Base-by-base conservation (phyloP, 2,888 invertebrate species). In the Pyrocoelia pectoralis region DNA sequence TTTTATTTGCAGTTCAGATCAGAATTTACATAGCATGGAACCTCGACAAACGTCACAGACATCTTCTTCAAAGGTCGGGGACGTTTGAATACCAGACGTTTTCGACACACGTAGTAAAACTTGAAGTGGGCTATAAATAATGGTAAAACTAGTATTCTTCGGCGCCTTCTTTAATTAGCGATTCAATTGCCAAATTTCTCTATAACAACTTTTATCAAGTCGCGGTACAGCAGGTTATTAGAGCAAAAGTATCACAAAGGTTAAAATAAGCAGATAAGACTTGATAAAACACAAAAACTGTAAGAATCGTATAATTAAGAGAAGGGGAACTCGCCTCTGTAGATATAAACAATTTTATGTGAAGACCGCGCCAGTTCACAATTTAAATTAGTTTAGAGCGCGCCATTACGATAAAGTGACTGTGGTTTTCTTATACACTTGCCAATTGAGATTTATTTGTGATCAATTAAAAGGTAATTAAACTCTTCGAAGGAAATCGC, bases 281-380 rank as follows among this genome's bases (percentile, higher is more conserved):
- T 40, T 13, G 18, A 57, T 57, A 57, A 24, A 24, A 17, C 13
- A 56, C 53, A 50, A 54, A 60, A 60, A 46, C 13, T 17, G 24
- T 24, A 19, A 41, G 41, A 29, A 58, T 48, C 24, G 55, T 55
- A 58, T 59, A 52, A 59, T 18, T 18, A 17, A 60, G 60, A 61
- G 61, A 65, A 61, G 65, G 65, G 65, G 65, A 65, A 65, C 56
- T 51, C 65, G 60, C 65, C 52, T 14, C 53, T 57, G 49, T 54
- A 65, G 57, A 65, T 65, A 65, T 65, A 61, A 40, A 33, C 65
- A 65, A 65, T 65, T 61, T 65, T 61, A 52, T 50, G 61, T 61
- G 56, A 61, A 61, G 56, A 52, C 49, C 40, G 43, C 54, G 60
- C 50, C 61, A 65, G 65, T 65, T 55, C 56, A 61, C 53, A 61